Base-by-base conservation (phyloP, 2,113 vertebrate species). In the Pelodiscus sinensis region DNA sequence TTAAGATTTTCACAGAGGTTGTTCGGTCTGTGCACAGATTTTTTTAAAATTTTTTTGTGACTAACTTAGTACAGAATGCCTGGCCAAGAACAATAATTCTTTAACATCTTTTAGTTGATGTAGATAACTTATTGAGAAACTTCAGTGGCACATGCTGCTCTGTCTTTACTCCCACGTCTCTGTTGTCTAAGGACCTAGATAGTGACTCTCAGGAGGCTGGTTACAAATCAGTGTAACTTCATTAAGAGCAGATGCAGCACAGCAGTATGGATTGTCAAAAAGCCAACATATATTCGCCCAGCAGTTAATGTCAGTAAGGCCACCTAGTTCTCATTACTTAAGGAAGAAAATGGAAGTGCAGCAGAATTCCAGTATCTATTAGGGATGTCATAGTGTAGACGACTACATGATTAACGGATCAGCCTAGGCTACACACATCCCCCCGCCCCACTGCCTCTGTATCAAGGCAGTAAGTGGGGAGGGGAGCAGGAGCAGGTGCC, bases 71-170 rank as follows among this genome's bases (percentile, higher is more conserved):
- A 52, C 73, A 9, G 31, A 68, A 35, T 35, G 65, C 18, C 65
- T 68, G 18, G 31, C 35, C 65, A 3, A 75, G 0, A 0, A 4
- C 65, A 54, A 25, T 1, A 3, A 79, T 85, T 16, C 24, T 38
- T n/a, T 68, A 50, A 11, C 18, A 29, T 0, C 57, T 87, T 90
- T 78, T 7, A 60, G 13, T 22, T 0, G 0, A 1, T 27, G 19
- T 2, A 0, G 2, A 1, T 56, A 65, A 27, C 0, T 0, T 22
- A 11, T 8, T 62, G 68, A 57, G 78, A 29, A 86, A 65, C 50
- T 65, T 27, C 13, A 2, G 14, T 79, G 78, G 55, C 24, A 38
- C 9, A 3, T 4, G 3, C 82, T 56, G 10, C 29, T 2, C 84
- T 89, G 89, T 51, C 71, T 79, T 27, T 71, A 21, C 60, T 89